Evolutionary conservation across 1,140 invertebrate genomes (phyloP), one percentile per base, ranked within the genome.

Genomic region (Octopus sinensis): DNA sequence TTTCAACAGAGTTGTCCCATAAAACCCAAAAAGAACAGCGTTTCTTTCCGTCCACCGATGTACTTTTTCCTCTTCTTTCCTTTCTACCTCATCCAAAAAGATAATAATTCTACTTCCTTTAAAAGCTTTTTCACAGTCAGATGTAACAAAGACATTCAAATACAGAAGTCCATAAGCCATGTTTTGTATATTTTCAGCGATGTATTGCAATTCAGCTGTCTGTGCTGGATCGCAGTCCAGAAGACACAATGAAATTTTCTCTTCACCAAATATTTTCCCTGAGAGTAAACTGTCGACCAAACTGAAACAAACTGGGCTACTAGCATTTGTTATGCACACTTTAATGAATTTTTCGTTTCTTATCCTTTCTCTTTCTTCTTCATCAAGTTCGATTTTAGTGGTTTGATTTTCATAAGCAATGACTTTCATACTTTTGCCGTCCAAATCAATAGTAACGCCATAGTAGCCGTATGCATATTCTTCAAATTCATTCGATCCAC

Each of bases 171-270:
- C 83, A 80, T 85, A 78, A 13, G 87, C 87, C 75, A 91, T 80
- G 81, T 91, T 90, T 53, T 86, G 78, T 23, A 84, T 84, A 78
- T 90, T 90, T 88, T 90, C 89, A 78, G 84, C 82, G 13, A 89
- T 71, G 13, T 89, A 89, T 56, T 84, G 79, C 54, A 90, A 80
- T 12, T 53, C 54, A 78, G 84, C 86, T 10, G 80, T 52, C 51
- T 89, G 83, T 2, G 85, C 81, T 9, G 43, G 6, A 9, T 84
- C 81, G 17, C 53, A 79, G 68, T 88, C 90, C 13, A 85, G 80
- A 54, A 90, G 82, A 43, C 84, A 82, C 10, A 90, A 79, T n/a
- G 83, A 82, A 12, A 91, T 78, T 81, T 90, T 89, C 51, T 82
- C 84, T 53, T 84, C 79, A 5, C 52, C 78, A 71, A 91, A 84